Conservation (phyloP, 2,888 invertebrate genomes). For the Patella caerulea region DNA sequence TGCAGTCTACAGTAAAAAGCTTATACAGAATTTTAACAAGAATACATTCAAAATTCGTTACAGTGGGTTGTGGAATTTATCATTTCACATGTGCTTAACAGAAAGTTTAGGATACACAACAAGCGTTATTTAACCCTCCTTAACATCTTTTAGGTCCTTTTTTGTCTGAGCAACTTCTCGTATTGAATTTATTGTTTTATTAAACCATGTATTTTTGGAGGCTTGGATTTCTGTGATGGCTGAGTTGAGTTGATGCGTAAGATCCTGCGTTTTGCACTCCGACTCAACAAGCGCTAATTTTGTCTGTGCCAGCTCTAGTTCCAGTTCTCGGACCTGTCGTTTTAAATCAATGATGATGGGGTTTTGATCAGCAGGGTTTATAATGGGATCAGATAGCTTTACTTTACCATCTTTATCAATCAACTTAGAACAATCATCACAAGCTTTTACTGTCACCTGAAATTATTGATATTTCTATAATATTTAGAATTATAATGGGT, state of each 20-base stretch:
- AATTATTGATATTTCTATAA: slow-evolving; percentile 8
- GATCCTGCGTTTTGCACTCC: slow-evolving; percentile 92
- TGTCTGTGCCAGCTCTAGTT: slow-evolving; percentile 95
- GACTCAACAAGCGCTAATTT: slow-evolving; percentile 97
- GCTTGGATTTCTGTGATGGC: slow-evolving; percentile 84
- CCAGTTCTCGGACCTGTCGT: slow-evolving; percentile 80
- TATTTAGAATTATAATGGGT: neutral
- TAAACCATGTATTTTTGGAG: slow-evolving; percentile 86
- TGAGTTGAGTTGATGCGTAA: slow-evolving; percentile 90
- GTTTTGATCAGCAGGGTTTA: slow-evolving; percentile 55
- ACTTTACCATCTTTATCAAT: slow-evolving; percentile 61
- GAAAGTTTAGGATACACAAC: too few relatives aligned
- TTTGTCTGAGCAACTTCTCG: slow-evolving; percentile 72
- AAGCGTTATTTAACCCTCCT: slow-evolving; percentile 30
- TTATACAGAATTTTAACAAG: too few relatives aligned
- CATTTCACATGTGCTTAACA: too few relatives aligned
- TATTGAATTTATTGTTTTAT: slow-evolving; percentile 85
- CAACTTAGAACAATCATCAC: slow-evolving; percentile 62
- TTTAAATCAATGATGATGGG: slow-evolving; percentile 59
- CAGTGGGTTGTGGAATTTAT: too few relatives aligned
- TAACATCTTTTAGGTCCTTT: slow-evolving; percentile 51
- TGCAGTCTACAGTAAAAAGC: too few relatives aligned
- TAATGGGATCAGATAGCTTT: slow-evolving; percentile 49
- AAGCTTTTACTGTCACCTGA: slow-evolving; percentile 54
- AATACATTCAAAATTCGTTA: too few relatives aligned